Conservation (phyloP, 2,797 vertebrate genomes). For the Alosa sapidissima region DNA sequence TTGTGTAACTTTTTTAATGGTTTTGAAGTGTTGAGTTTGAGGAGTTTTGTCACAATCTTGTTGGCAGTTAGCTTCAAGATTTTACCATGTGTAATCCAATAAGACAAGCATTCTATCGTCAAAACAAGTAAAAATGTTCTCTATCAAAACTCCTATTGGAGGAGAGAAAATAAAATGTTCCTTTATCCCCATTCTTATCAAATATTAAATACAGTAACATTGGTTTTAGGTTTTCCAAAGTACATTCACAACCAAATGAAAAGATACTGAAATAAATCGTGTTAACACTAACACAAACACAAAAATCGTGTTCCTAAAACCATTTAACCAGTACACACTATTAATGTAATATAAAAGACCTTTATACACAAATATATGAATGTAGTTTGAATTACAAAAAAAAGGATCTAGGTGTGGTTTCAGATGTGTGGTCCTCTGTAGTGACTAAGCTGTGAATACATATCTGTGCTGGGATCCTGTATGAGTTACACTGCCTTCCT, state of each 20-base stretch:
- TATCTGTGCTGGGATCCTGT: not conserved
- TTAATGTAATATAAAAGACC: too few relatives aligned
- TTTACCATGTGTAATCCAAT: not conserved
- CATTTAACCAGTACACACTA: not conserved
- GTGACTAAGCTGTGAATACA: not conserved
- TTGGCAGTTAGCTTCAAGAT: too few relatives aligned
- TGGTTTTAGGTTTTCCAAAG: not conserved
- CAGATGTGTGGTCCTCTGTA: not conserved
- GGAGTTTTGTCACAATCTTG: too few relatives aligned
- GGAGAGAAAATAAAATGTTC: not conserved
- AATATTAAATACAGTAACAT: not conserved
- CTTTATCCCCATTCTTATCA: not conserved
- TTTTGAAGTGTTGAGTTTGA: not conserved
- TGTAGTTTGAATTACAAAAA: not conserved
- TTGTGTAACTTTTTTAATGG: not conserved
- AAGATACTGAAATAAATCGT: not conserved
- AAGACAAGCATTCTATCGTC: not conserved
- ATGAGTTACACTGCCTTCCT: slow-evolving; percentile 15
- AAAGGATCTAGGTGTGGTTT: not conserved
- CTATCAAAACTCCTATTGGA: not conserved
- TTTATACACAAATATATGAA: too few relatives aligned
- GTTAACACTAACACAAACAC: not conserved
- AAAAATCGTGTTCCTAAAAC: not conserved
- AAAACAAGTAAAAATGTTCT: not conserved
- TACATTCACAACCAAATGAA: not conserved